Evolutionary conservation across 30 jellyfish, hydroid and myxozoan species (phyloP), one percentile per base, ranked within the genome.

Genomic region (Haliclystus octoradiatus): DNA sequence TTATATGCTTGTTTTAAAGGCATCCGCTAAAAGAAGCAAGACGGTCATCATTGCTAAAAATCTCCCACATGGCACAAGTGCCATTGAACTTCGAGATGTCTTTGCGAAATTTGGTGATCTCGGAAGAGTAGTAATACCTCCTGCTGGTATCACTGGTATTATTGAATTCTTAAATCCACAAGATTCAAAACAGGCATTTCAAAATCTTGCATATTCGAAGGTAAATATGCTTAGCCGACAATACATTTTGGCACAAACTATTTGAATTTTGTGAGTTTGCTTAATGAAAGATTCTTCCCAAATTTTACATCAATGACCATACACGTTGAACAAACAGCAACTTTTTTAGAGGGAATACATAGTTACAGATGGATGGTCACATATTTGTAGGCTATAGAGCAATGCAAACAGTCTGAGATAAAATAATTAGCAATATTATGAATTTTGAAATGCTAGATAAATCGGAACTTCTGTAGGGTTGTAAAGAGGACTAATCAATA

Each of bases 141-240:
- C 99, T n/a, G 71, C 82, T 50, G 96, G 99, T 12, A 75, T 92
- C 27, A 83, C 99, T 9, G 99, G 95, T 4, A 78, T 92, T 26
- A 72, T 92, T 51, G 95, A 83, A 67, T 92, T 84, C 61, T 29
- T 50, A 26, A 82, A 70, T 52, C 90, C 95, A 24, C 92, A 79
- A 31, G 94, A 82, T 62, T 96, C 99, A 5, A 77, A 75, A 49
- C 35, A 77, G 31, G 99, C 99, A 1, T 92, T 92, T 65, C 65
- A 70, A 27, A 62, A 85, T 32, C 64, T 92, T 19, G 96, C 96
- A 0, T 92, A 69, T 53, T 66, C 96, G 31, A 92, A 83, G 90
- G 97, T 86, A 32, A 30, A 57, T 27, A 9, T 32, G 2, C 34
- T 31, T n/a, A 0, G 69, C 50, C 57, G 19, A 40, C 57, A 19